Conservation (phyloP, 2,888 invertebrate genomes). For the Rhorus exstirpatorius region DNA sequence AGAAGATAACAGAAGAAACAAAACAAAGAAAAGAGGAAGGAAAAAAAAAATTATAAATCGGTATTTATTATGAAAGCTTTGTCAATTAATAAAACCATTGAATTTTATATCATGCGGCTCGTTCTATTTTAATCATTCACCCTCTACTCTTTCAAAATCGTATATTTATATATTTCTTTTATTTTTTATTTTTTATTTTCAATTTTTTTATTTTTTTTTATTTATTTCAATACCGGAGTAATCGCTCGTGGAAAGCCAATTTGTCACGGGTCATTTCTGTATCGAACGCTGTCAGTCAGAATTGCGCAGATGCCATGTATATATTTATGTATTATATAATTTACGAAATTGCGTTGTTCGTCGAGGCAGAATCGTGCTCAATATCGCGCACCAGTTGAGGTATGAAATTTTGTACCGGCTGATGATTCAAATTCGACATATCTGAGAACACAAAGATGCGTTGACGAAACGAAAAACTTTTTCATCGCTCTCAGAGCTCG, state of each 20-base stretch:
- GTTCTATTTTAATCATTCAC: conserved; percentile 35
- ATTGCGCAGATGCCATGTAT: background rate
- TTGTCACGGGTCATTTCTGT: conserved; percentile 44
- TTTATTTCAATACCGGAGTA: background rate
- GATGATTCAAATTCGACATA: conserved; percentile 72
- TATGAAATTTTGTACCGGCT: conserved; percentile 78
- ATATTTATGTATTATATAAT: conserved; percentile 20
- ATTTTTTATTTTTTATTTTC: background rate
- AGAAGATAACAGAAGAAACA: conserved; percentile 46
- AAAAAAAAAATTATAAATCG: conserved; percentile 76
- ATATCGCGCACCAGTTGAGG: conserved; percentile 83
- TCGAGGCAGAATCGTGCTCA: conserved; percentile 72
- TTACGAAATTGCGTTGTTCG: conserved; percentile 53
- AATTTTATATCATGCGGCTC: conserved; percentile 78
- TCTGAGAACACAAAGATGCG: conserved; percentile 48
- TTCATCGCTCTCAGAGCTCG: too few species aligned
- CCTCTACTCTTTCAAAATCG: background rate
- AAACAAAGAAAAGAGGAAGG: conserved; percentile 60
- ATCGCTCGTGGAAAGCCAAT: conserved; percentile 27
- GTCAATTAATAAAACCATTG: conserved; percentile 86
- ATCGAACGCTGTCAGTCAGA: conserved; percentile 50
- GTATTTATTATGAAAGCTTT: conserved; percentile 86
- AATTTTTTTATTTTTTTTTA: background rate
- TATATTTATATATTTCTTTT: background rate
- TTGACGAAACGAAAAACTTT: too few species aligned